Evolutionary conservation across 2,888 invertebrate genomes (phyloP).

Genomic region (Podotricha telesiphe): DNA sequence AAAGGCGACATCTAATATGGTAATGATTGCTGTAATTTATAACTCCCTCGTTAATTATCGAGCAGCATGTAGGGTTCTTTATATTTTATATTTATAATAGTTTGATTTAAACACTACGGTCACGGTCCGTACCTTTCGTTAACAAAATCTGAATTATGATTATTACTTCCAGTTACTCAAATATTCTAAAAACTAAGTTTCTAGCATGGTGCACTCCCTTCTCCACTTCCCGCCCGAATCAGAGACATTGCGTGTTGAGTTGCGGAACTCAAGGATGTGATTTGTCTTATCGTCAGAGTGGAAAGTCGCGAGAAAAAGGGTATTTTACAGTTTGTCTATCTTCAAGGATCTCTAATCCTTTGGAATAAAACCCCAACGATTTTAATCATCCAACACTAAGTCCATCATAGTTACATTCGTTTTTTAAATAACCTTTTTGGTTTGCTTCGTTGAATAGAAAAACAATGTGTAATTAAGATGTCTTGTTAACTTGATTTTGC

Average conservation of each 20-base stretch:
- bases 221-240: too few species aligned
- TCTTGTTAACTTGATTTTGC: not conserved
- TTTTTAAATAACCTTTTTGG: slow-evolving; percentile 2
- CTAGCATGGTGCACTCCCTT: too few species aligned
- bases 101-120: too few species aligned
- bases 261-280: not conserved
- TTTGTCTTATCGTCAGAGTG: too few species aligned
- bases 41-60: slow-evolving; percentile 33
- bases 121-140: too few species aligned
- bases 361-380: slow-evolving; percentile 6
- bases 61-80: not conserved
- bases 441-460: not conserved
- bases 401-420: slow-evolving; percentile 3
- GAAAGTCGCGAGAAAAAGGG: not conserved
- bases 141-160: too few species aligned
- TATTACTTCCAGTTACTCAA: too few species aligned
- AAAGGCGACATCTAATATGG: slow-evolving; percentile 35
- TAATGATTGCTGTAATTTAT: slow-evolving; percentile 42
- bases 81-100: too few species aligned
- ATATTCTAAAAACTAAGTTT: too few species aligned
- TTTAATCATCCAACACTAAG: slow-evolving; percentile 16
- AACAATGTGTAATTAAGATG: not conserved
- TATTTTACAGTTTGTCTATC: not conserved
- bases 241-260: too few species aligned
- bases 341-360: slow-evolving; percentile 1